Base-by-base conservation (phyloP, 2,113 vertebrate genomes). In the Saimiri boliviensis region DNA sequence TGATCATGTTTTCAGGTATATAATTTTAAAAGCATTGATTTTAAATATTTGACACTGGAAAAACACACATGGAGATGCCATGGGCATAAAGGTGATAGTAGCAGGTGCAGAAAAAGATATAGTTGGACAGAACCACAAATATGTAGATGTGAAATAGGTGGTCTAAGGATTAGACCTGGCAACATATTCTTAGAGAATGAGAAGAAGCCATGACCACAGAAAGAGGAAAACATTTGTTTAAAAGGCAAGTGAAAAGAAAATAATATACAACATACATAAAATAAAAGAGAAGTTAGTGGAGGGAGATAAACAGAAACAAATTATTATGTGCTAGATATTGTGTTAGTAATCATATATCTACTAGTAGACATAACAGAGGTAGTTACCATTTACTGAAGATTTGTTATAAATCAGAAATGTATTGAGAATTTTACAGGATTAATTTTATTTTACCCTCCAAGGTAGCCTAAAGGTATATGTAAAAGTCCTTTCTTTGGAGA, bases 351-450 rank as follows among this genome's bases (percentile, higher is more conserved):
- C 12, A 63, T 23, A 35, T 6, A 6, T 11, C 13, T 30, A 3
- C 35, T 68, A 35, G 42, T 14, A 20, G 54, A 30, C 9, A 84
- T 20, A 66, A 32, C 12, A 77, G 42, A 89, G 85, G 68, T 10
- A 76, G 17, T 25, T 84, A 42, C 9, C 3, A 71, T 47, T 60
- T 86, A 37, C 1, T 71, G 7, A 91, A 21, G 58, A 84, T 58
- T 86, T 30, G 37, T 73, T 92, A 85, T 56, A 71, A 32, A 21
- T 92, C 79, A 93, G 89, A 84, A 89, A 89, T 35, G 81, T 49
- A 8, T 27, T 49, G 20, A 77, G 8, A 92, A 73, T 63, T 63
- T 93, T 68, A 85, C 5, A 27, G n/a, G 66, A 79, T 58, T 81
- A 63, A 80, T 80, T 93, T 71, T 35, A 91, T 56, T 88, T 91